Base-by-base conservation (phyloP, 2,113 vertebrate species). In the Coregonus clupeaformis region DNA sequence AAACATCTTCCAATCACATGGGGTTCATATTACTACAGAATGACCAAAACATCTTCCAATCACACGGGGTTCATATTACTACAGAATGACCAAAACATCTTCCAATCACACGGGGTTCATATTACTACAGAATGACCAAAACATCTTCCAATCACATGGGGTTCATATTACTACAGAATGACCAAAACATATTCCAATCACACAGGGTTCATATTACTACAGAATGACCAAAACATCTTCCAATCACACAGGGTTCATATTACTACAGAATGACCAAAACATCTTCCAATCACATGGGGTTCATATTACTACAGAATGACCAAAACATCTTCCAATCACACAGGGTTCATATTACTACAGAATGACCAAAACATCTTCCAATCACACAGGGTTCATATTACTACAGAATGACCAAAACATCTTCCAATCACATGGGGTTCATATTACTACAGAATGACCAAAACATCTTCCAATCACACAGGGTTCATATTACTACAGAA, bases 401-500 rank as follows among this genome's bases (percentile, higher is more conserved):
- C 97, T 99, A 76, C 25, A 89, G 87, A 60, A 59, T 5, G 13
- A 22, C 5, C 11, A 71, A 59, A 30, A 59, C 0, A 29, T 52
- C 13, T 1, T 27, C 47, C 22, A 22, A 70, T 49, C 42, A n/a
- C 14, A 49, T 27, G 6, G 25, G 29, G 2, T 64, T 29, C 47
- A 29, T 24, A 20, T 32, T 32, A 1, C 11, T 29, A 29, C 29
- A 29, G 29, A 29, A 29, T 3, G 29, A 29, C 29, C 29, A 29
- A 71, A 29, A 57, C 0, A 27, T 49, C n/a, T 4, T 25, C 45
- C n/a, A n/a, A 69, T 47, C 42, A n/a, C 13, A 49, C 27, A 6
- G 25, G 27, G 6, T 63, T 27, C 45, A 29, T 22, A 27, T 27
- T 27, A 2, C 97, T 99, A 76, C 25, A 89, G 87, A 60, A 59